phyloP scores from a whole-genome alignment of 2,797 vertebrate species.

The Pangasius djambal region DNA sequence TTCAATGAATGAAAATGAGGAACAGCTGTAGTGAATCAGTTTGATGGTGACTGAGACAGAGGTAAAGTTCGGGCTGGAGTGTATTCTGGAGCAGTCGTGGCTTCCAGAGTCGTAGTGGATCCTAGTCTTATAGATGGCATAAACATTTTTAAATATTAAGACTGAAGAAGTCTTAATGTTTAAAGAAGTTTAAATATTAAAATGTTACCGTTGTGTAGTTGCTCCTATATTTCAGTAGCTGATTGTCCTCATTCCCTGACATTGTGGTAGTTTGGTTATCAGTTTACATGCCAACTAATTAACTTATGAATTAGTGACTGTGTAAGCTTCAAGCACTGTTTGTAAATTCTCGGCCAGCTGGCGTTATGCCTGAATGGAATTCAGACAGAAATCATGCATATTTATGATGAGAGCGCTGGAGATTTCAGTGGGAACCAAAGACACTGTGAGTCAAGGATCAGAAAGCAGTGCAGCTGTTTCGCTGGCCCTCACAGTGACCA shows the following conservation, averaged over 20 bases:
- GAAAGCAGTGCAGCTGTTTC: slow-evolving; percentile 28
- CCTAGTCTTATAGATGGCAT: background rate
- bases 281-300: slow-evolving; percentile 57
- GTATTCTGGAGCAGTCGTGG: background rate
- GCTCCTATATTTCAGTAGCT: background rate
- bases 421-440: slow-evolving; percentile 32
- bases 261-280: slow-evolving; percentile 45
- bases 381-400: slow-evolving; percentile 48
- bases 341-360: slow-evolving; percentile 47
- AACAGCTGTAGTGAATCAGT: background rate
- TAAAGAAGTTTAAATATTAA: background rate
- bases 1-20: background rate
- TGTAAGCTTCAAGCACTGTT: slow-evolving; percentile 51
- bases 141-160: background rate
- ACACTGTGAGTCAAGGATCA: slow-evolving; percentile 43
- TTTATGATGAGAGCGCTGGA: slow-evolving; percentile 50
- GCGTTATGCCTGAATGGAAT: slow-evolving; percentile 42
- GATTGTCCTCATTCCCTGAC: slow-evolving; percentile 23
- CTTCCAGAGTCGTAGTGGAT: background rate
- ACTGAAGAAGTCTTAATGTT: background rate
- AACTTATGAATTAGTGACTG: slow-evolving; percentile 56
- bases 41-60: background rate
- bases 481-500: slow-evolving; percentile 13
- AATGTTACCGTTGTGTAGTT: background rate
- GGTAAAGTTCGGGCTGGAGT: background rate